Conservation (phyloP, 30 jellyfish, hydroid and myxozoan genomes). For the Sanderia malayensis region DNA sequence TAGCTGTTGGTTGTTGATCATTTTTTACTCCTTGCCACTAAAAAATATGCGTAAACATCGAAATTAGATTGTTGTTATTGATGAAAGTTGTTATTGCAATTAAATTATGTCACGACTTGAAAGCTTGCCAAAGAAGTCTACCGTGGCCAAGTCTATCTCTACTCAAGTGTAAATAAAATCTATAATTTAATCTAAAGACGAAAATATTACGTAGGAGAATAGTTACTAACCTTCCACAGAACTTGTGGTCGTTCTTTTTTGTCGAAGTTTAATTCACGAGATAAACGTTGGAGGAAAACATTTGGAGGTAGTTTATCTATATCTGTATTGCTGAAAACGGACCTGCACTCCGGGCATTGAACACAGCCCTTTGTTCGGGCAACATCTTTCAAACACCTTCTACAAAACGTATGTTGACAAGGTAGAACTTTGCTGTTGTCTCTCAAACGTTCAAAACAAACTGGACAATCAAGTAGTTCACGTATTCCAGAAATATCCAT, state of each 20-base stretch:
- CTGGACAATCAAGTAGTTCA: conserved; percentile 68
- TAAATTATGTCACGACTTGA: too few relatives aligned
- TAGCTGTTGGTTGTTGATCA: conserved; percentile 67
- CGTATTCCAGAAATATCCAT: conserved; percentile 62
- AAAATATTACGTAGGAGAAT: too few relatives aligned
- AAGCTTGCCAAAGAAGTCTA: too few relatives aligned
- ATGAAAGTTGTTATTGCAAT: too few relatives aligned
- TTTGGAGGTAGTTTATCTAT: conserved; percentile 71
- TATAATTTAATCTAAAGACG: too few relatives aligned
- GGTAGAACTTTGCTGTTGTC: conserved; percentile 88
- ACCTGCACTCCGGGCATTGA: conserved; percentile 92
- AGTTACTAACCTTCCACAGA: conserved; percentile 53
- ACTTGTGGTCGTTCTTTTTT: conserved; percentile 11
- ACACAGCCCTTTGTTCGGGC: conserved; percentile 64
- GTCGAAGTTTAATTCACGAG: conserved; percentile 40
- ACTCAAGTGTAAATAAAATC: too few relatives aligned
- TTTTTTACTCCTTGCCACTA: conserved; percentile 67
- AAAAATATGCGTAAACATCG: conserved; percentile 3
- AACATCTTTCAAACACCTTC: conserved; percentile 55
- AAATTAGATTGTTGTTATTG: too few relatives aligned
- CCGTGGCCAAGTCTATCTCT: too few relatives aligned
- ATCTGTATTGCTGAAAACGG: conserved; percentile 46
- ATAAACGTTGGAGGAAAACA: conserved; percentile 67
- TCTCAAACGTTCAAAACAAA: conserved; percentile 78
- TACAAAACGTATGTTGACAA: conserved; percentile 90